Evolutionary conservation across 1,140 invertebrate species (phyloP), one percentile per base, ranked within the genome.

Genomic region (Penaeus japonicus): DNA sequence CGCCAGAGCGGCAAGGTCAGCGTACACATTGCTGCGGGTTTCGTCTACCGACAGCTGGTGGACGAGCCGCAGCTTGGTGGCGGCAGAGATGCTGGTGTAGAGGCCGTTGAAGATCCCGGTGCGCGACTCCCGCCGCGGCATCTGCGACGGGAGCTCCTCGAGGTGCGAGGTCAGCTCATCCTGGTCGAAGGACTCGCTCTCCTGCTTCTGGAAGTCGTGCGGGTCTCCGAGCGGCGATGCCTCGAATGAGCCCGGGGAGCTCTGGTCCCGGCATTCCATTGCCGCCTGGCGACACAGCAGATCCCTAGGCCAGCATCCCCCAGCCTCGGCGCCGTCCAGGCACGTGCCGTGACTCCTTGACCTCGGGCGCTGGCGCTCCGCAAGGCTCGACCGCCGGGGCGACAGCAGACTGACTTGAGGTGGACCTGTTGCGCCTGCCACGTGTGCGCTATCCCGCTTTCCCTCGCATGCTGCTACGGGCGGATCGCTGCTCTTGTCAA

Each of bases 41-140:
- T 91, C 91, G 75, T 91, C 91, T 55, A 91, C 89, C 5, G 91
- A 91, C 47, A 91, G 81, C 79, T 91, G 91, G 84, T 91, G 91
- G 5, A 91, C 86, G 18, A 91, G 81, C n/a, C 89, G 75, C 27
- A 91, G 86, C 24, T 90, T 90, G 57, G 87, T 89, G 77, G 89
- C 85, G n/a, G 89, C 85, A 24, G 78, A 88, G 27, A 91, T 73
- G 73, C 89, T 89, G 30, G 85, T 88, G 87, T 91, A 91, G 20
- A 91, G 78, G 30, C 91, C 90, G 59, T 90, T 89, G 85, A 90
- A 90, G 82, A 90, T 87, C 2, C 90, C 90, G 2, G 90, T 90
- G 24, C 90, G 90, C 32, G 90, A 90, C 57, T 89, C 85, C 24
- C 90, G 53, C 32, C 90, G 84, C 0, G 90, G 90, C 90, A 90